Evolutionary conservation across 2,797 vertebrate genomes (phyloP), one percentile per base, ranked within the genome.

Genomic region (Sebastes elongatus): DNA sequence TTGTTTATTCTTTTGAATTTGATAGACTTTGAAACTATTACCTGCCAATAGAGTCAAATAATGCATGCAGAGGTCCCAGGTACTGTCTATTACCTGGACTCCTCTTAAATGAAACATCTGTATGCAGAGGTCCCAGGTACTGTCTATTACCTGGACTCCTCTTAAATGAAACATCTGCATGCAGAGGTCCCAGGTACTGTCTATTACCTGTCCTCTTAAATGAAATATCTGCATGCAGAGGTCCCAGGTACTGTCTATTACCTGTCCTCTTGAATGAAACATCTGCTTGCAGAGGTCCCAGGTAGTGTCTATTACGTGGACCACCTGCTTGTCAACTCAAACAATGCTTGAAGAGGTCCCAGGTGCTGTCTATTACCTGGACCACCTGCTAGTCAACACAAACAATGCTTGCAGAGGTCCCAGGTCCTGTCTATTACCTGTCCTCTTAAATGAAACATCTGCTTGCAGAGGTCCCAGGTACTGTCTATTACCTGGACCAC

Each of bases 391-490:
- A 4, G 32, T 33, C 32, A 33, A 33, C 32, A 4, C 32, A 33
- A 52, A 76, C 49, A 22, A 33, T 35, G 59, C 14, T 5, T 20
- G n/a, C n/a, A n/a, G 56, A 71, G 30, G 23, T 66, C 4, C 11
- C 14, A 1, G 60, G 30, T 67, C 0, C 63, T 23, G 66, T 70
- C 67, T 86, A 35, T 89, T 96, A 98, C 97, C 97, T 98, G 97
- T 23, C 23, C 23, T 23, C 23, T 23, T 23, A 23, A 23, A 23
- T 23, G 23, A 23, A 23, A 23, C 23, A 23, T 23, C 23, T 23
- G 63, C 8, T 4, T 18, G 16, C 25, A 28, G 22, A 59, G 25
- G 25, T 76, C 7, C 7, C 4, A 14, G 59, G 23, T 23, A 2
- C 23, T 23, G 23, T 23, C 23, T 23, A 23, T 23, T 23, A 23